Conservation (phyloP, 2,888 invertebrate species). For the Azorinus chamasolen region DNA sequence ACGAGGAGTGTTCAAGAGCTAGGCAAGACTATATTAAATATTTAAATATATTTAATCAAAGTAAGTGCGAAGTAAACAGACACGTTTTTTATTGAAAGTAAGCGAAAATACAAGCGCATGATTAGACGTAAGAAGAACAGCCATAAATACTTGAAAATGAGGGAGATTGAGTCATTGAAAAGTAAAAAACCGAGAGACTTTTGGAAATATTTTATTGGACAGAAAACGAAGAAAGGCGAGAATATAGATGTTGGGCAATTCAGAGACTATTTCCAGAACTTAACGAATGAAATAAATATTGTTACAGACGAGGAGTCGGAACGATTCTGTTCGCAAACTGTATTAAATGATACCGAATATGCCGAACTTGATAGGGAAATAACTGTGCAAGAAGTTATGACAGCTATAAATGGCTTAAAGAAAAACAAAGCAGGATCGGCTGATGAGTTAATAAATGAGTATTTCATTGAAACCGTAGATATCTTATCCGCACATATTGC, state of each 20-base stretch:
- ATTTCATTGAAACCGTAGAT: constrained; percentile 30
- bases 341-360: no score
- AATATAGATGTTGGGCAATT: not conserved
- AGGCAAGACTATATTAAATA: no score
- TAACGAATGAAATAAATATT: constrained; percentile 4
- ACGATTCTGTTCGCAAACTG: constrained; percentile 7
- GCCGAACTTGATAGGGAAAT: constrained; percentile 6
- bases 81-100: no score
- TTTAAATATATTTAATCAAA: no score
- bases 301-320: constrained; percentile 9
- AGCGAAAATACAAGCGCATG: no score
- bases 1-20: no score
- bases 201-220: constrained; percentile 12
- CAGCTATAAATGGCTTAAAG: no score
- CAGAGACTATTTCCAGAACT: constrained; percentile 2
- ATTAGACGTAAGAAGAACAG: no score
- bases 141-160: no score
- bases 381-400: not conserved
- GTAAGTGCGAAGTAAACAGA: no score
- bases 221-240: not conserved
- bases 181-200: constrained; percentile 19
- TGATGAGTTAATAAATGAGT: constrained; percentile 39
- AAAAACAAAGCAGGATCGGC: constrained; percentile 9
- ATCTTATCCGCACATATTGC: constrained; percentile 16
- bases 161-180: constrained; percentile 13